Percentiles rank a stretch among this genome's conserved stretches.
Evolutionary conservation across 2,888 invertebrate genomes (phyloP).

Genomic region (Limnephilus rhombicus): DNA sequence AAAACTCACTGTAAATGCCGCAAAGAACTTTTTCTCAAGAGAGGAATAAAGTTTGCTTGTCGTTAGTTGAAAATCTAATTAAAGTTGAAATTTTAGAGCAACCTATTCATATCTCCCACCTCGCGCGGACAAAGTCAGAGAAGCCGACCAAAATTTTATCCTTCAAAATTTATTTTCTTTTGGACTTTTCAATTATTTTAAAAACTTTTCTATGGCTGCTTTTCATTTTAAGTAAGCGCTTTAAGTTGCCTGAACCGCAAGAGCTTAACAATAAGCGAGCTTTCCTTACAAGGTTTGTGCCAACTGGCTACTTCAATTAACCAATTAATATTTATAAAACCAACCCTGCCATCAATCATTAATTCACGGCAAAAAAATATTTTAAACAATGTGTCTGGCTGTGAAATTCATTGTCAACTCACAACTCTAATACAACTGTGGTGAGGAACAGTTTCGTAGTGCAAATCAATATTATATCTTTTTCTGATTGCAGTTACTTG

Average conservation of each 20-base stretch:
- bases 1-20: slow-evolving; percentile 58
- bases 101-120: slow-evolving; percentile 59
- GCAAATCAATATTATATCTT: too few relatives aligned
- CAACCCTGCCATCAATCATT: neutral
- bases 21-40: slow-evolving; percentile 54
- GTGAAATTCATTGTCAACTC: neutral
- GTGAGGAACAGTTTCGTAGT: neutral
- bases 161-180: slow-evolving; percentile 46
- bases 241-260: slow-evolving; percentile 2
- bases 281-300: slow-evolving; percentile 1
- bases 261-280: slow-evolving; percentile 16
- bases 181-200: slow-evolving; percentile 43
- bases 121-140: slow-evolving; percentile 2
- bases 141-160: slow-evolving; percentile 27
- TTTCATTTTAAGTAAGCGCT: slow-evolving; percentile 14
- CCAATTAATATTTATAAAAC: neutral
- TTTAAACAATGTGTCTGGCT: neutral
- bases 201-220: slow-evolving; percentile 26
- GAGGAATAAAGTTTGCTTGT: slow-evolving; percentile 59
- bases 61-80: slow-evolving; percentile 66
- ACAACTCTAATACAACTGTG: neutral
- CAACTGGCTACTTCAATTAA: neutral
- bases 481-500: too few relatives aligned
- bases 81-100: slow-evolving; percentile 65
- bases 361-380: neutral